Base-by-base conservation (phyloP, 1,140 invertebrate species). In the Drosophila azteca region DNA sequence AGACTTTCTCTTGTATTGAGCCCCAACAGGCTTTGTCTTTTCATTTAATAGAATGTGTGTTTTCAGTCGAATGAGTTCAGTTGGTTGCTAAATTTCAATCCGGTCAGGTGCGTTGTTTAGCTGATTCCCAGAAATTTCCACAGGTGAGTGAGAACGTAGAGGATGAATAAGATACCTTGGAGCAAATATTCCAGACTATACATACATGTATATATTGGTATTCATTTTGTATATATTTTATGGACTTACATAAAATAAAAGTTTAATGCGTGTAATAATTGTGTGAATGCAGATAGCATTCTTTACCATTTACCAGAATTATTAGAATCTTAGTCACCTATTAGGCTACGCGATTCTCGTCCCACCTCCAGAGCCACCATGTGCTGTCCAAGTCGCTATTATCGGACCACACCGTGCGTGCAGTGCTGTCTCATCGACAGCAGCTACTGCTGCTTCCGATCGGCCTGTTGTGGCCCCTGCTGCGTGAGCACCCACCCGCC, bases 331-430 rank as follows among this genome's bases (percentile, higher is more conserved):
- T 26, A 26, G 24, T 26, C 45, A 8, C 11, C 3, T 22, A 22
- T 11, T 49, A 13, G 20, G 20, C 22, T 49, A 2, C 35, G 4
- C 35, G 11, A 13, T 11, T 11, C 11, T 11, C 11, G 35, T 39
- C 3, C 9, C 8, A 48, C 3, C 22, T 13, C 17, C 46, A 48
- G 46, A 50, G 63, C 41, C 64, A 48, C 48, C 61, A 82, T 77
- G 79, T 82, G 79, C 62, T 82, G 79, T 26, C 60, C 63, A 6
- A 82, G 79, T 26, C 79, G 79, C 17, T 82, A 48, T n/a, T 82
- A 77, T 9, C 64, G 79, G 7, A 48, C 29, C 2, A 69, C 78
- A 2, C 74, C 79, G 44, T 82, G 79, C 44, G 79, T 81, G 3
- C 78, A 82, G 46, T 82, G 78, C 61, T 82, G 79, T 44, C 57